Evolutionary conservation across 2,113 vertebrate genomes (phyloP).

Genomic region (Cyrtonyx montezumae): DNA sequence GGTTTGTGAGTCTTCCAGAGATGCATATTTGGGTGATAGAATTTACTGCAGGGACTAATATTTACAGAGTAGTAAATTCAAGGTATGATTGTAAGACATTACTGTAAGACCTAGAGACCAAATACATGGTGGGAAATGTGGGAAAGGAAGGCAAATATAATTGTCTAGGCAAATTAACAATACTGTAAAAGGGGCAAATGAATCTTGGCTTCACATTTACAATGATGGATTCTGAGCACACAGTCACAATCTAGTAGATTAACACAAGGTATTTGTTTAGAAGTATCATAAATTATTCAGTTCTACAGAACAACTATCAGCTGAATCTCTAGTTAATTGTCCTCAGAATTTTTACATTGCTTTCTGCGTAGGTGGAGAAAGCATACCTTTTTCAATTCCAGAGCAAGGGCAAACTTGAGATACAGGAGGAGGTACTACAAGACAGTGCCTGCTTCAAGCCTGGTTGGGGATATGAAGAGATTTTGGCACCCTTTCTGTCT

Average conservation of each 20-base stretch:
- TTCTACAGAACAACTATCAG: neutral
- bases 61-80: neutral
- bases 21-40: neutral
- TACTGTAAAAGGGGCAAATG: neutral
- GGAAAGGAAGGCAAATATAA: neutral
- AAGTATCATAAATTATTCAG: neutral
- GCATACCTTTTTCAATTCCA: neutral
- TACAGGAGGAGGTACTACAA: fast-evolving
- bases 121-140: neutral
- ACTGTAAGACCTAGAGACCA: neutral
- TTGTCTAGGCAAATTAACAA: neutral
- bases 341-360: neutral
- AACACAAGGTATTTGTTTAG: neutral
- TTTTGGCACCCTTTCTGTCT: neutral
- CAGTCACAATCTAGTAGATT: neutral
- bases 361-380: neutral
- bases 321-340: neutral
- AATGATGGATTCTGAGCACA: neutral
- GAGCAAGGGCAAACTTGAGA: neutral
- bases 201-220: neutral
- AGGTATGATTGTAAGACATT: neutral
- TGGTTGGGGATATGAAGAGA: fast-evolving
- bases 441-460: neutral
- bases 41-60: neutral
- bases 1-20: neutral